phyloP scores from a whole-genome alignment of 1,140 invertebrate genomes.

The Trichonephila inaurata region DNA sequence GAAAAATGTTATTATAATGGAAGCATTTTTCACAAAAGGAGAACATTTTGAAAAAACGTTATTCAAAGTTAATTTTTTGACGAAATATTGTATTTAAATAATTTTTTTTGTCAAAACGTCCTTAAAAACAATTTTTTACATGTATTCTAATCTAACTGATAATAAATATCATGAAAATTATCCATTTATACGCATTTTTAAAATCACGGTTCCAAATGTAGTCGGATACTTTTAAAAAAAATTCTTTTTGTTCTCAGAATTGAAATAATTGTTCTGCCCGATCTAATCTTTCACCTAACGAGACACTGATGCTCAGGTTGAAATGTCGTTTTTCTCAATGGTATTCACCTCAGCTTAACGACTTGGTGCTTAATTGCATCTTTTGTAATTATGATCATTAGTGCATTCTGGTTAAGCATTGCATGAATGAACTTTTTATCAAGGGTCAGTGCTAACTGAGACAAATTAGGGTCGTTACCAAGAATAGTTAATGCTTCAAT shows the following conservation, averaged over 20 bases:
- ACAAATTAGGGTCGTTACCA: neutral
- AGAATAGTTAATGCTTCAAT: neutral
- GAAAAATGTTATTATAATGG: too few species aligned
- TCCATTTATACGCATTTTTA: too few species aligned
- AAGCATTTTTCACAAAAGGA: too few species aligned
- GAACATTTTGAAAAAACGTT: too few species aligned
- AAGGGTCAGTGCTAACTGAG: neutral
- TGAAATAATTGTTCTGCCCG: neutral
- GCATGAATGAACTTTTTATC: constrained; percentile 24
- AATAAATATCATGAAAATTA: too few species aligned
- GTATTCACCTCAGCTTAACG: constrained; percentile 20
- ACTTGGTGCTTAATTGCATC: constrained; percentile 18
- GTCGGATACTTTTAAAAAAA: too few species aligned
- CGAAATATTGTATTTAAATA: too few species aligned
- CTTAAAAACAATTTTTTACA: too few species aligned
- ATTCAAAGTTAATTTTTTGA: too few species aligned
- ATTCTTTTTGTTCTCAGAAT: neutral
- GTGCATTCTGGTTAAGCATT: neutral
- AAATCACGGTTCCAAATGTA: too few species aligned
- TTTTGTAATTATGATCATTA: constrained; percentile 31
- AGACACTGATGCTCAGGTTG: neutral
- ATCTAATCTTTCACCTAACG: neutral
- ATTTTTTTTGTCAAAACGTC: too few species aligned
- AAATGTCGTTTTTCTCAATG: constrained; percentile 25
- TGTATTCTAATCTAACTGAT: too few species aligned